Conservation (phyloP, 2,888 invertebrate species). For the Diadegma fenestrale region DNA sequence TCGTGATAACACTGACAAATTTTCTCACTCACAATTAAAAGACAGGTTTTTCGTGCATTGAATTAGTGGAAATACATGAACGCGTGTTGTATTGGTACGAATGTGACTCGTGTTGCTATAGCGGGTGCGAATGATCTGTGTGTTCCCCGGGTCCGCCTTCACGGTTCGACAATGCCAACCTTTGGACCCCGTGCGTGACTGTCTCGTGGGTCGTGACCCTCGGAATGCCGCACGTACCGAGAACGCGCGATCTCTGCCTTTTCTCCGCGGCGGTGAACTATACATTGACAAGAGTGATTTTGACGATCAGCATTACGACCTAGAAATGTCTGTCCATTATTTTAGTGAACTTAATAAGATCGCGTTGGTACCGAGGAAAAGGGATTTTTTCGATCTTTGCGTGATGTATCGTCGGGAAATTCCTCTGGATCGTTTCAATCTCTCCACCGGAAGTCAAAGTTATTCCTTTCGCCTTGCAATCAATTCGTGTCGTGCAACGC, state of each 20-base stretch:
- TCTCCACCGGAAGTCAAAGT: neutral
- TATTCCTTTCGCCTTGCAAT: neutral
- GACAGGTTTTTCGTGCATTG: neutral
- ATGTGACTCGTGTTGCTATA: constrained; percentile 1
- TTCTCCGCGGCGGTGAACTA: constrained; percentile 44
- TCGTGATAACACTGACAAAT: neutral
- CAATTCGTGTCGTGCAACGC: neutral
- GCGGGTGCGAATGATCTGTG: constrained; percentile 40
- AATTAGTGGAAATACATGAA: constrained; percentile 6
- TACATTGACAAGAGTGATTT: constrained; percentile 35
- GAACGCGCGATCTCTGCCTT: constrained; percentile 58
- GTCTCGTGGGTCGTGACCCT: constrained; percentile 71
- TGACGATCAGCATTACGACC: neutral
- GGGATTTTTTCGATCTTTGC: neutral
- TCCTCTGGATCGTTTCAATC: neutral
- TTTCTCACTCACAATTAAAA: neutral
- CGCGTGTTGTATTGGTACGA: neutral
- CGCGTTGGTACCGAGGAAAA: neutral
- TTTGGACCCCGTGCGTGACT: constrained; percentile 64
- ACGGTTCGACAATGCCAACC: constrained; percentile 72
- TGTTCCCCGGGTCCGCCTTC: constrained; percentile 45
- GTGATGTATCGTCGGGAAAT: neutral
- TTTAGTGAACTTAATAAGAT: neutral
- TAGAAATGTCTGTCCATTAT: neutral
- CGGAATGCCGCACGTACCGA: constrained; percentile 74